phyloP scores from a whole-genome alignment of 2,113 vertebrate species.

The Eudyptes chrysolophus region DNA sequence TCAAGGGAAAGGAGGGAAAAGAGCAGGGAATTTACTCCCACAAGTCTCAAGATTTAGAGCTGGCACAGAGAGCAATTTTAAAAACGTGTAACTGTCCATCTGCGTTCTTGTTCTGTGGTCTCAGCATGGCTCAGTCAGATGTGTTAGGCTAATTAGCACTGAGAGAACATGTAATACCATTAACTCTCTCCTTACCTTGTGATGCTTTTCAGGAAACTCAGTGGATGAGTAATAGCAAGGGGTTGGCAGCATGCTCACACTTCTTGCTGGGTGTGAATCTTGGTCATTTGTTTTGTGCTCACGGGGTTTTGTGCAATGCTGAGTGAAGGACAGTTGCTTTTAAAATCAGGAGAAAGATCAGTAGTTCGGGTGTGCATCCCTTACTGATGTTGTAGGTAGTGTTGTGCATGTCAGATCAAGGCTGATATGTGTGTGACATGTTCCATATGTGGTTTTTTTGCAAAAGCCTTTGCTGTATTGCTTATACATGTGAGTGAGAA shows the following conservation, averaged over 20 bases:
- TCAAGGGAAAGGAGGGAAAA: background rate
- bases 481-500: background rate
- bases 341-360: background rate
- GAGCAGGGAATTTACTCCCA: background rate
- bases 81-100: background rate
- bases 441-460: background rate
- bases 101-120: background rate
- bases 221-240: background rate
- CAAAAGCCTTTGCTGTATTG: background rate
- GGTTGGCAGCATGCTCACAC: background rate
- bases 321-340: background rate
- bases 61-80: background rate
- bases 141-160: background rate
- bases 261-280: background rate
- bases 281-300: background rate
- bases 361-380: background rate
- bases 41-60: background rate
- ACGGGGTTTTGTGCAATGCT: background rate
- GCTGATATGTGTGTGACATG: rapidly evolving
- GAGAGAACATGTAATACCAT: background rate
- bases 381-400: background rate
- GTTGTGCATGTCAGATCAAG: background rate
- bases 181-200: background rate
- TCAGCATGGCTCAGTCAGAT: background rate
- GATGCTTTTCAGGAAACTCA: background rate